Evolutionary conservation across 2,888 invertebrate genomes (phyloP).

Genomic region (Mesopsocus fuscifrons): DNA sequence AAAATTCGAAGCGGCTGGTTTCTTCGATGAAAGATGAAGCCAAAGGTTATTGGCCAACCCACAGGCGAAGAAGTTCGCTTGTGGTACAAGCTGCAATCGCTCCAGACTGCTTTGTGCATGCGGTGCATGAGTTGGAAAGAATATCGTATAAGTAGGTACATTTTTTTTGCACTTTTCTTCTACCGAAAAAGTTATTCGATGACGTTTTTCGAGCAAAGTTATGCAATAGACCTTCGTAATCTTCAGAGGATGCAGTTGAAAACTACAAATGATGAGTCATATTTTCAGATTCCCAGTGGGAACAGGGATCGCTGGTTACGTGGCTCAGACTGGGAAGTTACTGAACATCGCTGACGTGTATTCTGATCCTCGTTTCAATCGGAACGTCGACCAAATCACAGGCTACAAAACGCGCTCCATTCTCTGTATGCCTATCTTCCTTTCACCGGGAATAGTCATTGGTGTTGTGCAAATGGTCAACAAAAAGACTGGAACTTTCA

Average conservation of each 20-base stretch:
- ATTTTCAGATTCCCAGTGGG: slow-evolving; percentile 53
- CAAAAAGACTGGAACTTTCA: slow-evolving; percentile 31
- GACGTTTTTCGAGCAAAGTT: too few relatives aligned
- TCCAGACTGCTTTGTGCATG: too few relatives aligned
- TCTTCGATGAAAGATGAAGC: slow-evolving; percentile 14
- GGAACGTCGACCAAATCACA: slow-evolving; percentile 44
- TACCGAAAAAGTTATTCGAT: too few relatives aligned
- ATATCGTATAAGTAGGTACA: too few relatives aligned
- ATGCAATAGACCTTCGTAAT: too few relatives aligned
- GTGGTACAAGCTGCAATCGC: too few relatives aligned
- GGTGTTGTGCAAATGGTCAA: slow-evolving; percentile 81
- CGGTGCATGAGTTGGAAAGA: too few relatives aligned
- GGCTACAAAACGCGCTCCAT: slow-evolving; percentile 54
- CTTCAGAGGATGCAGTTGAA: too few relatives aligned
- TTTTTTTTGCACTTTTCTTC: too few relatives aligned
- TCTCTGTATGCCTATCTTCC: slow-evolving; percentile 75
- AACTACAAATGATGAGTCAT: too few relatives aligned
- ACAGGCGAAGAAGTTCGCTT: too few relatives aligned
- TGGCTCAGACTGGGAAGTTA: slow-evolving; percentile 57
- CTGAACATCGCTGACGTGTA: slow-evolving; percentile 72
- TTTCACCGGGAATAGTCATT: slow-evolving; percentile 46
- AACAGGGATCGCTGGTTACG: slow-evolving; percentile 65
- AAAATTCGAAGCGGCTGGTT: slow-evolving; percentile 19
- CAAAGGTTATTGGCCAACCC: too few relatives aligned
- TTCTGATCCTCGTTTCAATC: slow-evolving; percentile 54